Conservation (phyloP, 2,888 invertebrate species). For the Epirrita christyi region DNA sequence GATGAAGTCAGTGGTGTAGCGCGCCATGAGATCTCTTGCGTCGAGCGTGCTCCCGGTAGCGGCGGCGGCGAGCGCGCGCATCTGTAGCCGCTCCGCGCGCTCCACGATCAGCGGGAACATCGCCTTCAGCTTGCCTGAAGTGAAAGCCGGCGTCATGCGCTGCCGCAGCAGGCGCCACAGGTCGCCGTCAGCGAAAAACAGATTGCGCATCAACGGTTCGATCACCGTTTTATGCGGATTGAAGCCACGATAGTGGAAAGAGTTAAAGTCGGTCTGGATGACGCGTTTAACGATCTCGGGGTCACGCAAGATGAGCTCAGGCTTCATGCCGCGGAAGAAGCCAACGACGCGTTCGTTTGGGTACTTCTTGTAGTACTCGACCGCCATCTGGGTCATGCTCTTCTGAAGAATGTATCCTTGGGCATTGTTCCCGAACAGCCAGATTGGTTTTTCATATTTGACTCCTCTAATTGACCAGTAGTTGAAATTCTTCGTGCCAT, state of each 20-base stretch:
- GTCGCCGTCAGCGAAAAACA: slow-evolving; percentile 56
- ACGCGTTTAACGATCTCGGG: slow-evolving; percentile 7
- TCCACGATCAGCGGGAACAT: slow-evolving; percentile 67
- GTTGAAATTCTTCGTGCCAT: slow-evolving; percentile 7
- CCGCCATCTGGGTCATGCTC: slow-evolving; percentile 5
- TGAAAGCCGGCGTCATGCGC: background rate
- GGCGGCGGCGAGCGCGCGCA: slow-evolving; percentile 43
- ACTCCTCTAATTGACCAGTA: slow-evolving; percentile 21
- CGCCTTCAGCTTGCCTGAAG: slow-evolving; percentile 22
- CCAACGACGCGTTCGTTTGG: slow-evolving; percentile 5
- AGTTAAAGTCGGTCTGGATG: slow-evolving; percentile 7
- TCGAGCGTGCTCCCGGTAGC: slow-evolving; percentile 46
- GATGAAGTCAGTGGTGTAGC: slow-evolving; percentile 69
- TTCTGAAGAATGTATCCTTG: background rate
- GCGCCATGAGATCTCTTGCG: slow-evolving; percentile 65
- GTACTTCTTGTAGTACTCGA: background rate
- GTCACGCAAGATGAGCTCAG: slow-evolving; percentile 10
- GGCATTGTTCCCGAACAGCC: slow-evolving; percentile 11
- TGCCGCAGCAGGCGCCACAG: background rate
- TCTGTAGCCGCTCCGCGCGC: slow-evolving; percentile 57
- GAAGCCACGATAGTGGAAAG: slow-evolving; percentile 7
- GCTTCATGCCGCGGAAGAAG: background rate
- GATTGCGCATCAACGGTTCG: slow-evolving; percentile 60
- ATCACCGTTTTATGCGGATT: slow-evolving; percentile 29
- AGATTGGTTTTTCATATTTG: slow-evolving; percentile 19